phyloP scores from a whole-genome alignment of 2,113 vertebrate species.

The Carlito syrichta region DNA sequence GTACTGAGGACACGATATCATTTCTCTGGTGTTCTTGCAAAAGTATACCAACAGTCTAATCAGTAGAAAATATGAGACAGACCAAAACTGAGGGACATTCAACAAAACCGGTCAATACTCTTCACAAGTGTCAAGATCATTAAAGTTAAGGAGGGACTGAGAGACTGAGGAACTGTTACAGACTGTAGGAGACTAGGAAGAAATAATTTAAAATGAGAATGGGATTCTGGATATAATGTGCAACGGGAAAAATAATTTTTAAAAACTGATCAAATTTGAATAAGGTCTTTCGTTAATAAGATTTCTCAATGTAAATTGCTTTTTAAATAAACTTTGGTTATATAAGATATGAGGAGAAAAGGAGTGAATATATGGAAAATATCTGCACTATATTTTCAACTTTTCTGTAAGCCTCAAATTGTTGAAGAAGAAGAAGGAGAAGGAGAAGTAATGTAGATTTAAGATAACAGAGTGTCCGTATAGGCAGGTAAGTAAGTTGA shows the following conservation, averaged over 20 bases:
- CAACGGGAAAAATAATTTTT: background rate
- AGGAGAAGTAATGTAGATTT: background rate
- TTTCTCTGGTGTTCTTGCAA: background rate
- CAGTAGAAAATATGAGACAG: background rate
- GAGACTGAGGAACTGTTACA: background rate
- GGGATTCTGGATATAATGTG: background rate
- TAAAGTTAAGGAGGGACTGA: background rate
- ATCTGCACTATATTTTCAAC: background rate
- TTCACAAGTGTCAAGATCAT: background rate
- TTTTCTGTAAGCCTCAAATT: background rate
- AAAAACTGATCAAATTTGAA: background rate
- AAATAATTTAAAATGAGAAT: background rate
- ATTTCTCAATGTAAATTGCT: background rate
- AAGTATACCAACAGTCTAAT: background rate
- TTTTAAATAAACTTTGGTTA: background rate
- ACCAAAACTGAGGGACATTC: background rate
- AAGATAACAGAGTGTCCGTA: background rate
- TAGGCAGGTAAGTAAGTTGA: background rate
- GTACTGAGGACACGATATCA: background rate
- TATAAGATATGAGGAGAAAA: background rate
- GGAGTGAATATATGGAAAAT: background rate
- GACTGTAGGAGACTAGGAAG: background rate
- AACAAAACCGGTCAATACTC: background rate
- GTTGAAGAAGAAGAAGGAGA: rapidly evolving
- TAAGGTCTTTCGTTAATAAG: background rate